Base-by-base conservation (phyloP, 2,888 invertebrate genomes). In the Eupithecia exiguata region DNA sequence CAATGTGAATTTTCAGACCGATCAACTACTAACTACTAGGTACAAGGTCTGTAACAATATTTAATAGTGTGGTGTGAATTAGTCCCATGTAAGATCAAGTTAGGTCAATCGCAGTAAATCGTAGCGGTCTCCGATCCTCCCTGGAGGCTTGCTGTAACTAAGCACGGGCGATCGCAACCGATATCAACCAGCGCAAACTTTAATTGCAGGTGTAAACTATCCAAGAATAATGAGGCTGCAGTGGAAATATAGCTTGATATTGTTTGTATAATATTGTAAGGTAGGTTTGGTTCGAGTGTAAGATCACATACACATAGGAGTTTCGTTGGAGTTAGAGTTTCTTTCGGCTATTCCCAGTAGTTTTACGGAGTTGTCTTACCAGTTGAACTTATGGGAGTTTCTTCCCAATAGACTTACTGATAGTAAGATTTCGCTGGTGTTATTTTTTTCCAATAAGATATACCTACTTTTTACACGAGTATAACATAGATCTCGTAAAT, bases 71-170 rank as follows among this genome's bases (percentile, higher is more conserved):
- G 49, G 10, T 53, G 49, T 53, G n/a, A 21, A 21, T 53, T 53
- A 10, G 21, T 58, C 83, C 84, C 78, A 79, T 81, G 21, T 69
- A 38, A 69, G 87, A 87, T 88, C 88, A 90, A 90, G 87, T 86
- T 84, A 86, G 92, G 91, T 90, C 90, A 90, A 88, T 84, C 87
- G 85, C 84, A 84, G 87, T 92, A 90, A 91, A 91, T 91, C 91
- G 88, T 86, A 72, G 80, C 81, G 35, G 35, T 62, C 30, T 35
- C 83, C 76, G 79, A 80, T 81, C 81, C 85, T 86, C 69, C 68
- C 77, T 79, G 79, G 81, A 14, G 58, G 58, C 58, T 58, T 84
- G 84, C 81, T 78, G 88, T 91, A 92, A 92, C 91, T 90, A 92
- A 91, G 90, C 88, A 89, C 87, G 83, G 85, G 85, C 88, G 87